These are phyloP conservation scores for Drosophila serrata DNA, from an alignment of 1,140 invertebrate genomes.

Conservation along the genomic window DNA sequence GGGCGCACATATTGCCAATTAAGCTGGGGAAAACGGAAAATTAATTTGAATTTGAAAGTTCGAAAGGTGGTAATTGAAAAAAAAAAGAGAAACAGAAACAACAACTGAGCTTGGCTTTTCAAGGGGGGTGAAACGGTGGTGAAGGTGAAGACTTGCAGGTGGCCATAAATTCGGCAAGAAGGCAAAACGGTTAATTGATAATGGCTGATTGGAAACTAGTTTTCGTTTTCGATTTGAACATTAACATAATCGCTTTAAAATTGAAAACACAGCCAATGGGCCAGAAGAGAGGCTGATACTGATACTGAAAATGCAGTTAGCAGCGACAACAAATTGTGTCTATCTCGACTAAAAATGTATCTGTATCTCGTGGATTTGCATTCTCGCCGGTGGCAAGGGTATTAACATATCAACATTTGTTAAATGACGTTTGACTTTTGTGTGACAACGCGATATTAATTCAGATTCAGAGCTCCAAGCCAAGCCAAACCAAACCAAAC, in stretches of 20 bases:
- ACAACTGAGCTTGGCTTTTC: slow-evolving; percentile 43
- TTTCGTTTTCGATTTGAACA: slow-evolving; percentile 44
- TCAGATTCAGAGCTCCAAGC: slow-evolving; percentile 49
- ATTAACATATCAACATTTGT: slow-evolving; percentile 84
- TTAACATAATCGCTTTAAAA: slow-evolving; percentile 83
- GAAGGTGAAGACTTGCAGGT: slow-evolving; percentile 32
- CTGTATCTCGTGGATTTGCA: slow-evolving; percentile 54
- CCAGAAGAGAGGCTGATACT: slow-evolving; percentile 32
- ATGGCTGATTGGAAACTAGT: slow-evolving; percentile 80
- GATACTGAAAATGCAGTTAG: slow-evolving; percentile 76
- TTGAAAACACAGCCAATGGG: slow-evolving; percentile 61
- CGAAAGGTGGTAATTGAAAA: slow-evolving; percentile 72
- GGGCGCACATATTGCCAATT: slow-evolving; percentile 79
- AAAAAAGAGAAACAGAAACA: neutral
- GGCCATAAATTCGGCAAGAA: slow-evolving; percentile 59
- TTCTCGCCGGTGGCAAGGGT: slow-evolving; percentile 56
- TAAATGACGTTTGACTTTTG: slow-evolving; percentile 83
- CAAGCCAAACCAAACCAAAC: slow-evolving; percentile 10
- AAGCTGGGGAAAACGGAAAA: slow-evolving; percentile 76
- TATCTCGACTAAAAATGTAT: slow-evolving; percentile 39
- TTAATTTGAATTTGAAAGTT: slow-evolving; percentile 74
- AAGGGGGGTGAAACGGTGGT: neutral
- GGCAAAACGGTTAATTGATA: slow-evolving; percentile 71
- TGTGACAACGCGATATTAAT: slow-evolving; percentile 82
- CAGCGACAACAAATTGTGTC: slow-evolving; percentile 52